Evolutionary conservation across 1,140 invertebrate genomes (phyloP).

Genomic region (Heliconius eleuchia): DNA sequence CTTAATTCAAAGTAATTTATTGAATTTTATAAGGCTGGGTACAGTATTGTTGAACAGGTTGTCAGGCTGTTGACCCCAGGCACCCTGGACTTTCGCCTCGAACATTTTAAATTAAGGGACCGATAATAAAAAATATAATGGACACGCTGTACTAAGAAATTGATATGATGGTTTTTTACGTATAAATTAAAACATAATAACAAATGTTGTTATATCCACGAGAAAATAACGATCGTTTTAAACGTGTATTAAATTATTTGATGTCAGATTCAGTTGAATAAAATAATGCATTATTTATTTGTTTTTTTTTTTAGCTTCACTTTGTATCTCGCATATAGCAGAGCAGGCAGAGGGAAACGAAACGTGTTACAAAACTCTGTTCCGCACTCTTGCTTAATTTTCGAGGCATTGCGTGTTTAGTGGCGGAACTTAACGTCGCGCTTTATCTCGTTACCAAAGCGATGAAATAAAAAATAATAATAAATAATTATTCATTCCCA

Average conservation of each 20-base stretch:
- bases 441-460: too few relatives aligned
- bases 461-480: too few relatives aligned
- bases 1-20: constrained; percentile 10
- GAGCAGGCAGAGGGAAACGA: too few relatives aligned
- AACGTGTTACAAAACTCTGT: too few relatives aligned
- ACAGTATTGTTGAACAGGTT: constrained; percentile 33
- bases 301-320: too few relatives aligned
- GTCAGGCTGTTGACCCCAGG: constrained; percentile 37
- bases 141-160: constrained; percentile 16
- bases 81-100: constrained; percentile 42
- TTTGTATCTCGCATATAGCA: too few relatives aligned
- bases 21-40: constrained; percentile 16
- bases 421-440: too few relatives aligned
- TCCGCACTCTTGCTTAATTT: too few relatives aligned
- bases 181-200: not conserved
- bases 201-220: not conserved
- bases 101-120: constrained; percentile 41
- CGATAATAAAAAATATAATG: constrained; percentile 39
- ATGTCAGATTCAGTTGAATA: too few relatives aligned
- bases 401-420: too few relatives aligned
- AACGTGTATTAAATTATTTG: not conserved
- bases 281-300: too few relatives aligned
- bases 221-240: not conserved
- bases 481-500: not conserved
- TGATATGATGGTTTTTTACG: constrained; percentile 15